These are phyloP conservation scores for Megalops cyprinoides DNA, from an alignment of 2,797 vertebrate species.

Conservation along the genomic window DNA sequence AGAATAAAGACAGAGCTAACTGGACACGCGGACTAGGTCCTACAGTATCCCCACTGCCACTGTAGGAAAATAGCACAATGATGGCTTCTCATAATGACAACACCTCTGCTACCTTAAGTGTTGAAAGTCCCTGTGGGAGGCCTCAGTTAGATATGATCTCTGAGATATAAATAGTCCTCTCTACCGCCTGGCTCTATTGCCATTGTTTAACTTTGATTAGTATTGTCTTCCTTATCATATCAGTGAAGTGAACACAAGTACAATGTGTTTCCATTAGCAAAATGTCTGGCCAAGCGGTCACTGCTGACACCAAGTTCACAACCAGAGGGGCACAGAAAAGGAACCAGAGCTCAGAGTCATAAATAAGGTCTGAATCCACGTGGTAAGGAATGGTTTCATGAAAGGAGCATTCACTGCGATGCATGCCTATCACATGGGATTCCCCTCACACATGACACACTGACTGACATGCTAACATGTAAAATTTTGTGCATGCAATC, in stretches of 20 bases:
- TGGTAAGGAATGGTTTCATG: too few relatives aligned
- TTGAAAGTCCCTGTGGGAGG: slow-evolving; percentile 41
- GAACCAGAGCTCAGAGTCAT: too few relatives aligned
- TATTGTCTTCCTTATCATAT: slow-evolving; percentile 32
- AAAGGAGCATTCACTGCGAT: too few relatives aligned
- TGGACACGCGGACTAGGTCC: too few relatives aligned
- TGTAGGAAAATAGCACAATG: too few relatives aligned
- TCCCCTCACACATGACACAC: too few relatives aligned
- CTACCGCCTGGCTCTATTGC: slow-evolving; percentile 53
- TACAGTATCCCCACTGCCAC: too few relatives aligned
- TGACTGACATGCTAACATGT: too few relatives aligned
- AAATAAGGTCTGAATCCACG: background rate
- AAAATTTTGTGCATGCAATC: too few relatives aligned
- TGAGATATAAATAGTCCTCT: slow-evolving; percentile 63
- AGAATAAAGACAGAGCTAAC: too few relatives aligned
- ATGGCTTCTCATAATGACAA: too few relatives aligned
- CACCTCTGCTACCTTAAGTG: slow-evolving; percentile 7
- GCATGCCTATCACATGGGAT: too few relatives aligned
- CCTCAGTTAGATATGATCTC: slow-evolving; percentile 56
- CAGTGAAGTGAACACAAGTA: slow-evolving; percentile 16
- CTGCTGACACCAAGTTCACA: background rate
- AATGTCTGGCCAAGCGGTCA: background rate
- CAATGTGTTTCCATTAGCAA: background rate
- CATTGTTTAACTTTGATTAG: slow-evolving; percentile 69
- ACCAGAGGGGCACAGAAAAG: background rate